Conservation (phyloP, 2,888 invertebrate species). For the Chironomus riparius region DNA sequence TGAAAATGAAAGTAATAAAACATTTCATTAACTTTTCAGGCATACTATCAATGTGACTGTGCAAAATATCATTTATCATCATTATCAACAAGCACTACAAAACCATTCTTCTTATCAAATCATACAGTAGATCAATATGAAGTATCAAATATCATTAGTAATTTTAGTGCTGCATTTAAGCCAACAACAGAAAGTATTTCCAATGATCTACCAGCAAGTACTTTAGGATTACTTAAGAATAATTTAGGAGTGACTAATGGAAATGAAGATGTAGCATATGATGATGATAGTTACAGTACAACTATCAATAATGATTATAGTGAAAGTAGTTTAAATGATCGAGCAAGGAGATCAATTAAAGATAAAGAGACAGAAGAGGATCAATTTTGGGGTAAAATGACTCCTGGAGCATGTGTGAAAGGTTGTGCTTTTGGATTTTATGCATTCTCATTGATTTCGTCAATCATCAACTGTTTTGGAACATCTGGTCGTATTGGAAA, state of each 20-base stretch:
- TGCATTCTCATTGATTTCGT: constrained; percentile 45
- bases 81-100: background rate
- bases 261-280: background rate
- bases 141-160: no score
- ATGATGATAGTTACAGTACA: background rate
- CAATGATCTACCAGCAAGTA: background rate
- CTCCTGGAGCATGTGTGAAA: constrained; percentile 43
- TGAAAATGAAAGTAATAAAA: background rate
- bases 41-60: constrained; percentile 16
- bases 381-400: constrained; percentile 30
- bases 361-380: background rate
- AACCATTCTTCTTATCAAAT: background rate
- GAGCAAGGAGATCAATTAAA: background rate
- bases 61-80: background rate
- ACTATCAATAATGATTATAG: background rate
- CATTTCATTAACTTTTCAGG: background rate
- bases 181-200: background rate
- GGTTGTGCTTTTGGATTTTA: constrained; percentile 45
- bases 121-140: no score
- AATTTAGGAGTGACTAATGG: background rate
- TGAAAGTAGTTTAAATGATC: background rate
- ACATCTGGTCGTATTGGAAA: constrained; percentile 59
- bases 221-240: background rate
- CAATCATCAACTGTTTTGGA: constrained; percentile 50
- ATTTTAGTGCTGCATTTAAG: background rate